Percentiles rank a stretch among this genome's conserved stretches.
phyloP scores from a whole-genome alignment of 2,113 vertebrate genomes.

The Turnix velox region DNA sequence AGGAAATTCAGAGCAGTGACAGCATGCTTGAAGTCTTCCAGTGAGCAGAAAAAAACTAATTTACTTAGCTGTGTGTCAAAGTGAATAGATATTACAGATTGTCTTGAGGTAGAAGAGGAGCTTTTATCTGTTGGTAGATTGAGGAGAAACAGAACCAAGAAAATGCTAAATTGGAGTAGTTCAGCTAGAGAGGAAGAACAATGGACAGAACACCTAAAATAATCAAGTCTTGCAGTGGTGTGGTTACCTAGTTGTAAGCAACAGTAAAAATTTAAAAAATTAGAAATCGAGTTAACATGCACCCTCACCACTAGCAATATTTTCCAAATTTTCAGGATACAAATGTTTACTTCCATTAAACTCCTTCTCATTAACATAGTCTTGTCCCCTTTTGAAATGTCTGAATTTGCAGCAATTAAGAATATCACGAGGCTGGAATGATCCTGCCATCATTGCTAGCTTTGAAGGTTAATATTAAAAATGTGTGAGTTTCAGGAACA shows the following conservation, averaged over 20 bases:
- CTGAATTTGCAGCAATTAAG: constrained; percentile 61
- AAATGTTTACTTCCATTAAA: background rate
- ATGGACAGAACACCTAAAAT: background rate
- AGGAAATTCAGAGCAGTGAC: background rate
- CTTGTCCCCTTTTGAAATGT: constrained; percentile 39
- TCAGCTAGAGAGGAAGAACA: background rate
- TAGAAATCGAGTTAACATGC: background rate
- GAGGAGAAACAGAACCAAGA: background rate
- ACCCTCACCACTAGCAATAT: background rate
- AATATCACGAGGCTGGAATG: constrained; percentile 7
- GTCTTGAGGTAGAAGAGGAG: background rate
- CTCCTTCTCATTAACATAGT: background rate
- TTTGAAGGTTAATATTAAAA: constrained; percentile 55
- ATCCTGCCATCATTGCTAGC: constrained; percentile 1
- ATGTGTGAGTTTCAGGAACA: constrained; percentile 15
- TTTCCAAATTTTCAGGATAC: background rate
- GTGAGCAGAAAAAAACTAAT: background rate
- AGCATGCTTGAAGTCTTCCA: background rate
- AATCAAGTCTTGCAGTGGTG: background rate
- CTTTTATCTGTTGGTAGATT: background rate
- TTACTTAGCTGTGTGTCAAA: background rate
- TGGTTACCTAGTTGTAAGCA: background rate
- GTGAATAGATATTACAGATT: background rate
- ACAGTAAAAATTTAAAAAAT: background rate
- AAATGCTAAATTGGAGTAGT: background rate